phyloP scores from a whole-genome alignment of 1,140 invertebrate species.

The Papilio machaon region DNA sequence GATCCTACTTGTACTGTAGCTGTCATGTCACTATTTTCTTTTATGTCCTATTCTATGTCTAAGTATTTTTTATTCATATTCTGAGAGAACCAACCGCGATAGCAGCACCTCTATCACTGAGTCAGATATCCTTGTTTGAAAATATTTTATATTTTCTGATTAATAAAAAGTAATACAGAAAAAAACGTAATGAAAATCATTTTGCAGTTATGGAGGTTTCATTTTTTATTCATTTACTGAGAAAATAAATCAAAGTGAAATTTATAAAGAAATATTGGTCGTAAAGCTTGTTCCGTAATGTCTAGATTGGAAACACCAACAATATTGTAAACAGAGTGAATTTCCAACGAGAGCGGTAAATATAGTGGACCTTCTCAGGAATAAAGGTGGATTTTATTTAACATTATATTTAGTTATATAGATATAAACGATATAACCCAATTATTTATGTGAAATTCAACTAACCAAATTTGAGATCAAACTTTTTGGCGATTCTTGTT shows the following conservation, averaged over 20 bases:
- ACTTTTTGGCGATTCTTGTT: too few relatives aligned
- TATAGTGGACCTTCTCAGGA: conserved; percentile 24
- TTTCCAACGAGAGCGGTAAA: conserved; percentile 18
- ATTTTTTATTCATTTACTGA: background rate
- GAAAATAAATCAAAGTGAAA: conserved; percentile 27
- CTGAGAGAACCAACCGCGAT: too few relatives aligned
- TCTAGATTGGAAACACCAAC: conserved; percentile 26
- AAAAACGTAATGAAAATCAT: background rate
- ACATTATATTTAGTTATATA: background rate
- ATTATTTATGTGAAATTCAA: background rate
- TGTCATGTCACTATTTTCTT: too few relatives aligned
- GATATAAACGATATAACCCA: background rate
- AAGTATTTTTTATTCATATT: too few relatives aligned
- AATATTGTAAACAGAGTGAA: conserved; percentile 28
- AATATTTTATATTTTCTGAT: background rate
- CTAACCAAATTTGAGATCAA: background rate
- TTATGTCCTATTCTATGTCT: too few relatives aligned
- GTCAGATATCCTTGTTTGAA: too few relatives aligned
- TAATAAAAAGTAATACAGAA: background rate
- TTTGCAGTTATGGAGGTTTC: background rate
- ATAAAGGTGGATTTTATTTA: conserved; percentile 1
- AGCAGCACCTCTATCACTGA: too few relatives aligned
- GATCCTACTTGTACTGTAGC: too few relatives aligned
- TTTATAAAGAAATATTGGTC: conserved; percentile 27
- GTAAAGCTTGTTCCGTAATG: conserved; percentile 24